These are phyloP conservation scores for Melanotaenia nigrans DNA, from an alignment of 2,797 vertebrate genomes.

Conservation along the genomic window DNA sequence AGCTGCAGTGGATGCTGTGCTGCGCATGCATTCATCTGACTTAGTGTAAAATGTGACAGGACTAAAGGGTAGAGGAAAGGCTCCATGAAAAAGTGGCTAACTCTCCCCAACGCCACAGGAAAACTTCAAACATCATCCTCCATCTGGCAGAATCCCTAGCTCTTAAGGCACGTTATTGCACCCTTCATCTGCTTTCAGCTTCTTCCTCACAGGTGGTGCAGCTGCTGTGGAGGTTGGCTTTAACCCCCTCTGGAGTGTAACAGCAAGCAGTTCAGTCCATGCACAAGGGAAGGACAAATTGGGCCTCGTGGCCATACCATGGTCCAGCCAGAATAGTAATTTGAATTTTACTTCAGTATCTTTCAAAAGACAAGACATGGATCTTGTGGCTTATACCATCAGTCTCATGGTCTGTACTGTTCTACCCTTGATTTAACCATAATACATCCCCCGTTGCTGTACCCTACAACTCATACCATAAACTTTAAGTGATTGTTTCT, in stretches of 20 bases:
- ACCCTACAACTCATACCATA: conserved; percentile 4
- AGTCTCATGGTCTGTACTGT: not conserved
- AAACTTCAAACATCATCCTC: conserved; percentile 27
- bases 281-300: not conserved
- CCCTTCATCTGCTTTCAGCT: conserved; percentile 19
- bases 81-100: not conserved
- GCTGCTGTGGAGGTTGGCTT: conserved; percentile 12
- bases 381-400: not conserved
- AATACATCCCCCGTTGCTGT: conserved; percentile 8
- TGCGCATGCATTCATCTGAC: conserved; percentile 15
- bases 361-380: conserved; percentile 6
- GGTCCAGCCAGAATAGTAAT: conserved; percentile 8
- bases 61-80: conserved; percentile 4
- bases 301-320: conserved; percentile 11
- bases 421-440: conserved; percentile 6
- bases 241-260: conserved; percentile 14
- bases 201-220: conserved; percentile 32
- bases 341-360: conserved; percentile 5
- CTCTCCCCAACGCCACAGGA: conserved; percentile 18
- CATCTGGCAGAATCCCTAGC: conserved; percentile 5
- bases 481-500: not conserved
- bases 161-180: conserved; percentile 26
- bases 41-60: conserved; percentile 8
- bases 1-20: conserved; percentile 23
- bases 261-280: conserved; percentile 19